A percentile compares a stretch with the other conserved stretches of the same genome.
Conservation (phyloP, 2,888 invertebrate genomes). For the Pseudococcus viburni region DNA sequence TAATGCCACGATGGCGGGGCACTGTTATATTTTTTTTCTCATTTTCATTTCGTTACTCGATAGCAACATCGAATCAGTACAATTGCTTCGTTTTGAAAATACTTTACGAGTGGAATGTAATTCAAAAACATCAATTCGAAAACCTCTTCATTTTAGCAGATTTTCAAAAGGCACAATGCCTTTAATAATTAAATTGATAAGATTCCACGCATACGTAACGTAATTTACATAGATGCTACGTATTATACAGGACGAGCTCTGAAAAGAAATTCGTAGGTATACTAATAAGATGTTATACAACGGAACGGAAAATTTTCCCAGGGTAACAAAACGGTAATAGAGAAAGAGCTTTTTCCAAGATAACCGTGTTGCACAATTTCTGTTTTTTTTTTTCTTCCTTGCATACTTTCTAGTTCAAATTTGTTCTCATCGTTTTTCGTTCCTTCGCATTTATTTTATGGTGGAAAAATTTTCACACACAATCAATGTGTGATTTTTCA, state of each 20-base stretch:
- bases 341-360: neutral
- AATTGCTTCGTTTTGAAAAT: constrained; percentile 18
- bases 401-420: neutral
- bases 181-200: constrained; percentile 40
- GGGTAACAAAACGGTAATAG: neutral
- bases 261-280: neutral
- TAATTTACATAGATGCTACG: neutral
- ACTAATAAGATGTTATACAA: constrained; percentile 9
- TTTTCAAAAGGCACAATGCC: constrained; percentile 19
- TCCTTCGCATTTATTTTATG: too few relatives aligned
- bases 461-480: too few relatives aligned
- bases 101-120: constrained; percentile 28
- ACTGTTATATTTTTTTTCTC: neutral
- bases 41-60: constrained; percentile 7
- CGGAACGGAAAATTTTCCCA: neutral
- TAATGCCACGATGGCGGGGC: neutral
- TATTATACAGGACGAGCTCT: neutral
- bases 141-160: constrained; percentile 11
- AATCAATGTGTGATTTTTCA: too few relatives aligned
- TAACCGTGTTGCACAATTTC: neutral
- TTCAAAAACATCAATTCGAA: constrained; percentile 9
- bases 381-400: neutral
- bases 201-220: constrained; percentile 37
- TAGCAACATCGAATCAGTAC: neutral
- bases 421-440: neutral